Conservation (phyloP, 2,797 vertebrate genomes). For the Podarcis siculus region DNA sequence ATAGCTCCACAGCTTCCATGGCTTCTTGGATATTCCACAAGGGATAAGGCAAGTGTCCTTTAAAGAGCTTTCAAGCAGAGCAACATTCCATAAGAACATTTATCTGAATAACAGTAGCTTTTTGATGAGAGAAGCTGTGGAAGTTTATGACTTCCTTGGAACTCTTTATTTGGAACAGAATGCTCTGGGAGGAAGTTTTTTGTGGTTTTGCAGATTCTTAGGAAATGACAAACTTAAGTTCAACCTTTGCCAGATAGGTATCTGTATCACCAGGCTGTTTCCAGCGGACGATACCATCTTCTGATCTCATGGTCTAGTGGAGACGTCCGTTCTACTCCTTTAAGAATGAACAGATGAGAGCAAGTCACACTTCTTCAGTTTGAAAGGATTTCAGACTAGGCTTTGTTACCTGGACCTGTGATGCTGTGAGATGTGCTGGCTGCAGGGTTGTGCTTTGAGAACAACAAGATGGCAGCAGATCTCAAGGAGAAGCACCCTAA, state of each 20-base stretch:
- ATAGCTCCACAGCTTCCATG: no score
- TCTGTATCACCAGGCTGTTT: background rate
- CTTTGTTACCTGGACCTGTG: background rate
- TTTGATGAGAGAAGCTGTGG: background rate
- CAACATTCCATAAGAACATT: background rate
- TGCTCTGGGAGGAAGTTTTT: background rate
- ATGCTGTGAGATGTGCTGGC: background rate
- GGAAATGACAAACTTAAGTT: background rate
- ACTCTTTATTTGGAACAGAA: background rate
- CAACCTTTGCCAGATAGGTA: background rate
- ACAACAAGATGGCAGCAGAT: background rate
- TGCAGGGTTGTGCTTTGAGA: background rate
- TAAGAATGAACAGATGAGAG: background rate
- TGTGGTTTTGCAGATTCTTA: background rate
- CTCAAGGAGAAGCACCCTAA: background rate
- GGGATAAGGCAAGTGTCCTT: background rate
- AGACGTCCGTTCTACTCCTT: background rate
- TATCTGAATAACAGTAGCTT: background rate
- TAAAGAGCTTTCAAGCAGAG: background rate
- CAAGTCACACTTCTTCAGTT: background rate
- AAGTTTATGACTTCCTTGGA: background rate
- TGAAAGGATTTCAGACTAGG: conserved; percentile 1
- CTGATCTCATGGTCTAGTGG: rapidly evolving
- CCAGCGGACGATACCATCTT: background rate
- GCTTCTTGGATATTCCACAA: background rate